These are phyloP conservation scores for Echinometra lucunter DNA, from an alignment of 53 echinoderm and acorn worm genomes.

Conservation along the genomic window DNA sequence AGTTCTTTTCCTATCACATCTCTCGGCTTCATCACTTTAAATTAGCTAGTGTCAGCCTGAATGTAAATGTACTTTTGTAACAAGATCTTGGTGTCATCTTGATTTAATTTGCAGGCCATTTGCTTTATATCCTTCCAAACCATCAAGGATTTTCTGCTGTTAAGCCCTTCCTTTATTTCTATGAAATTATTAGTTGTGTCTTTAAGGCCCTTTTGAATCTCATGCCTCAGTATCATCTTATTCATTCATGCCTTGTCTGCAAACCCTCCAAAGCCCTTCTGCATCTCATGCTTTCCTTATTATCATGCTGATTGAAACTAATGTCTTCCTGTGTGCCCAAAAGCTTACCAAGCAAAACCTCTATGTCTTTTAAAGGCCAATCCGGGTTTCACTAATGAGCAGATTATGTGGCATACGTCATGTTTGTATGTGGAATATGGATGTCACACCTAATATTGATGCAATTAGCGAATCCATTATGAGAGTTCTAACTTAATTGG, in stretches of 20 bases:
- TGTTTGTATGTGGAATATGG: not conserved
- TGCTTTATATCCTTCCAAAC: too few species aligned
- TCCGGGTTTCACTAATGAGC: slow-evolving; percentile 14
- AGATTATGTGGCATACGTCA: not conserved
- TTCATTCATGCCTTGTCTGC: not conserved
- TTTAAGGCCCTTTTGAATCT: not conserved
- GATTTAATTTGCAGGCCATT: too few species aligned
- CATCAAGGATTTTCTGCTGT: too few species aligned
- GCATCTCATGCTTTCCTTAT: not conserved
- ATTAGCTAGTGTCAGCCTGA: too few species aligned
- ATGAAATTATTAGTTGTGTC: too few species aligned
- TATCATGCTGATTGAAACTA: slow-evolving; percentile 1
- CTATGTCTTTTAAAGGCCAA: slow-evolving; percentile 10
- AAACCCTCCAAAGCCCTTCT: not conserved
- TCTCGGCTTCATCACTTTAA: too few species aligned
- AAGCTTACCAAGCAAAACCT: not conserved
- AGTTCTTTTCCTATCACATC: too few species aligned
- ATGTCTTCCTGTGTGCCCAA: not conserved
- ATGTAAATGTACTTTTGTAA: too few species aligned
- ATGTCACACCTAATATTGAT: slow-evolving; percentile 62
- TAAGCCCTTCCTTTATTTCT: too few species aligned
- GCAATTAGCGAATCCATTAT: slow-evolving; percentile 65
- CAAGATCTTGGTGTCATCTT: too few species aligned
- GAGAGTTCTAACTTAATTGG: slow-evolving; percentile 48
- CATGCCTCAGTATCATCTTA: not conserved